phyloP scores from a whole-genome alignment of 92 coral and sea anemone genomes.

The Nematostella vectensis region DNA sequence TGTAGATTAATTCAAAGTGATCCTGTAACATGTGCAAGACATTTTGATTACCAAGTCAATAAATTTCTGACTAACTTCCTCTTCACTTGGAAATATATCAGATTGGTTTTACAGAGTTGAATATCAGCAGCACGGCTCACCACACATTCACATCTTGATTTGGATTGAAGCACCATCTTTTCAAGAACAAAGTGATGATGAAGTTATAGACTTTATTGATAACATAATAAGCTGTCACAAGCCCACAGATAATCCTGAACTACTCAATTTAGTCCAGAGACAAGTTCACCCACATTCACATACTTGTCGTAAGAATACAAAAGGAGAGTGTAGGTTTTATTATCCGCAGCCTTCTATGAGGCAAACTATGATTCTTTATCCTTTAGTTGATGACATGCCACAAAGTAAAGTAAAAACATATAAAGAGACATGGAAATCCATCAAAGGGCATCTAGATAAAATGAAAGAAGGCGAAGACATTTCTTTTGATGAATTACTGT shows the following conservation, averaged over 20 bases:
- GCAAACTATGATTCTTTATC: slow-evolving; percentile 38
- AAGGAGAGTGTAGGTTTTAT: slow-evolving; percentile 34
- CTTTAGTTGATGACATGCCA: slow-evolving; percentile 28
- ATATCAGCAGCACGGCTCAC: slow-evolving; percentile 32
- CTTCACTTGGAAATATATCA: slow-evolving; percentile 25
- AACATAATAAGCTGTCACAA: slow-evolving; percentile 39
- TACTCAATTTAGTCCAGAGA: slow-evolving; percentile 38
- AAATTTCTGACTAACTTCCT: slow-evolving; percentile 32
- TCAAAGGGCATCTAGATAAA: slow-evolving; percentile 30
- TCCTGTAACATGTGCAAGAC: no score
- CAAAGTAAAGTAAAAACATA: slow-evolving; percentile 21
- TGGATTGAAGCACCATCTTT: slow-evolving; percentile 44
- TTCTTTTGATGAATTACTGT: slow-evolving; percentile 19
- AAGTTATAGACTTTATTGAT: slow-evolving; percentile 45
- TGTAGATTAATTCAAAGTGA: no score
- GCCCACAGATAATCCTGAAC: slow-evolving; percentile 33
- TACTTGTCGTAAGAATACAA: slow-evolving; percentile 39
- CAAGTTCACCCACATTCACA: slow-evolving; percentile 38
- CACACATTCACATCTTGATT: slow-evolving; percentile 35
- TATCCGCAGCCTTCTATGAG: slow-evolving; percentile 43
- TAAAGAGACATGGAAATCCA: slow-evolving; percentile 42
- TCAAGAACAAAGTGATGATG: slow-evolving; percentile 29
- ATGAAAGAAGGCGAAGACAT: slow-evolving; percentile 26
- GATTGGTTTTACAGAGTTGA: slow-evolving; percentile 41
- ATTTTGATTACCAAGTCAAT: slow-evolving; percentile 40